phyloP scores from a whole-genome alignment of 2,113 vertebrate species.

The Gadus chalcogrammus region DNA sequence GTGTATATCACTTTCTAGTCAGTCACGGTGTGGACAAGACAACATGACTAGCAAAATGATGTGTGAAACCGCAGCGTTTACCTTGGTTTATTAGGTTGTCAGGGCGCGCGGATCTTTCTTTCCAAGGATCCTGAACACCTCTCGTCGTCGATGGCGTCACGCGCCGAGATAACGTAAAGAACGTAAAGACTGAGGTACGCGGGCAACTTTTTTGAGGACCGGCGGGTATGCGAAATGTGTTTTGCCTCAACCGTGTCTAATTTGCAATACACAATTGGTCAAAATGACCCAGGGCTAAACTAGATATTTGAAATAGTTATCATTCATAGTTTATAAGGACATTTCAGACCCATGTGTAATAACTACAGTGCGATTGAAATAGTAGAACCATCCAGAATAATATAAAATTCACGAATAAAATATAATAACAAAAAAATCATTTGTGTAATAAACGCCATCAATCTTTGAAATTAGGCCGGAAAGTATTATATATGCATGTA shows the following conservation, averaged over 20 bases:
- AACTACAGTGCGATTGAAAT: too few relatives aligned
- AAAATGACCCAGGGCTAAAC: too few relatives aligned
- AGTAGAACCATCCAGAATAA: too few relatives aligned
- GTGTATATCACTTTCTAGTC: constrained; percentile 18
- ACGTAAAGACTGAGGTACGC: constrained; percentile 51
- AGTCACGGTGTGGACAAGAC: constrained; percentile 28
- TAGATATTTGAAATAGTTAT: too few relatives aligned
- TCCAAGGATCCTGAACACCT: constrained; percentile 80
- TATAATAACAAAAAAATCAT: too few relatives aligned
- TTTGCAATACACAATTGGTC: too few relatives aligned
- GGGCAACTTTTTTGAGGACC: constrained; percentile 13
- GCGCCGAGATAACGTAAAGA: constrained; percentile 54
- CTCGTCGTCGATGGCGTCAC: constrained; percentile 75
- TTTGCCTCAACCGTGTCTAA: background rate
- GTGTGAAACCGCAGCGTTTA: constrained; percentile 59
- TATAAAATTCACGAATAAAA: too few relatives aligned
- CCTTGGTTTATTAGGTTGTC: constrained; percentile 75
- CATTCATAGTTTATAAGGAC: too few relatives aligned
- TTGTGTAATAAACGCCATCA: too few relatives aligned
- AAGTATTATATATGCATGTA: too few relatives aligned
- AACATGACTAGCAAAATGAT: constrained; percentile 38
- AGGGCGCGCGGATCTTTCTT: constrained; percentile 78
- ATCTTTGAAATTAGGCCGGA: too few relatives aligned
- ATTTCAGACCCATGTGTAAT: too few relatives aligned
- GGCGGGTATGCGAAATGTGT: background rate